These are phyloP conservation scores for Aethes cnicana DNA, from an alignment of 2,888 invertebrate genomes.

Conservation along the genomic window DNA sequence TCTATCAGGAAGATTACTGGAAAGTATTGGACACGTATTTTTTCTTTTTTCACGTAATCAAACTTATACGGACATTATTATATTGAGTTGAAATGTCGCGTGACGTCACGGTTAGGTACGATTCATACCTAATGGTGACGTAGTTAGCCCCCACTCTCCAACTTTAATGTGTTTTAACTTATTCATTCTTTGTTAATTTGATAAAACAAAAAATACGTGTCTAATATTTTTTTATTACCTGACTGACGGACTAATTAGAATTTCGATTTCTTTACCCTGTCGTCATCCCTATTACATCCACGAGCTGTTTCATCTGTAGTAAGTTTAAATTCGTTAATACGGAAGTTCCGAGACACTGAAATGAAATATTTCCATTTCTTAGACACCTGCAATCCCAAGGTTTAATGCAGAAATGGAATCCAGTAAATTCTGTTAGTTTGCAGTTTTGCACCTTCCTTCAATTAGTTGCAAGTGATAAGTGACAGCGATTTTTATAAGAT, in stretches of 20 bases:
- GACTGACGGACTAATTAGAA: not conserved
- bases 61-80: too few relatives aligned
- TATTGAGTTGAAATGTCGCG: too few relatives aligned
- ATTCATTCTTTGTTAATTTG: too few relatives aligned
- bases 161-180: too few relatives aligned
- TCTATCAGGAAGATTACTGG: too few relatives aligned
- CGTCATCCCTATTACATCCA: not conserved
- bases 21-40: too few relatives aligned
- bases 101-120: too few relatives aligned
- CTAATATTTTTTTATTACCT: too few relatives aligned
- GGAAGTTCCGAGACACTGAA: slow-evolving; percentile 1
- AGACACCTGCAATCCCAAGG: slow-evolving; percentile 6
- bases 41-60: too few relatives aligned
- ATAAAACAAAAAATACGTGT: too few relatives aligned
- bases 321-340: slow-evolving; percentile 11
- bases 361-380: slow-evolving; percentile 8
- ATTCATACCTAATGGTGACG: too few relatives aligned
- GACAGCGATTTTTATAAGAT: not conserved
- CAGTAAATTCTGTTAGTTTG: slow-evolving; percentile 22
- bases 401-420: slow-evolving; percentile 7
- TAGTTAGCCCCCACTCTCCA: too few relatives aligned
- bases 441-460: slow-evolving; percentile 5
- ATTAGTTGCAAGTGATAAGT: slow-evolving; percentile 7
- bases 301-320: not conserved
- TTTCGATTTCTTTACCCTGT: not conserved